Conservation (phyloP, 2,888 invertebrate species). For the Auanema freiburgensis region DNA sequence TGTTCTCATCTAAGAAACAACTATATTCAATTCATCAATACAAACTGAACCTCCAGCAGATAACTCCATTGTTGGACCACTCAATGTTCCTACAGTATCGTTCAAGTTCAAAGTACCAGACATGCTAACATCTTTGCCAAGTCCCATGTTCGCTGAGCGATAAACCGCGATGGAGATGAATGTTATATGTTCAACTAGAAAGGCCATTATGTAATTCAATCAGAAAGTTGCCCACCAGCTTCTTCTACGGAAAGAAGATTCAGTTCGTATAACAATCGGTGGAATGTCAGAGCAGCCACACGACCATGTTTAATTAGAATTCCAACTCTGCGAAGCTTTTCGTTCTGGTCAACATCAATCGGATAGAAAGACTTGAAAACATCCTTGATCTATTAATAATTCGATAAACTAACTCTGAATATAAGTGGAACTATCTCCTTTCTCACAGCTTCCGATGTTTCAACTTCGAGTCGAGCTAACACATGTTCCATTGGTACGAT, state of each 20-base stretch:
- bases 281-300: constrained; percentile 1
- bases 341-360: neutral
- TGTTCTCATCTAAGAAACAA: constrained; percentile 3
- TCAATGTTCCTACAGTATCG: constrained; percentile 6
- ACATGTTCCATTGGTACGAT: constrained; percentile 23
- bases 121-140: neutral
- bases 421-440: constrained; percentile 26
- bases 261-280: neutral
- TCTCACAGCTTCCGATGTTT: constrained; percentile 29
- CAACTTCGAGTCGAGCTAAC: constrained; percentile 30
- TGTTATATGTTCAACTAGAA: neutral
- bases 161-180: neutral
- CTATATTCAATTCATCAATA: no score
- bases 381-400: constrained; percentile 13
- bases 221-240: neutral
- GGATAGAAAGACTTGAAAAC: neutral
- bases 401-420: constrained; percentile 15
- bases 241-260: neutral
- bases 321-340: neutral
- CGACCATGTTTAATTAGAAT: neutral
- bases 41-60: no score
- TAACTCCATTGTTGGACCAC: neutral
- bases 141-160: neutral
- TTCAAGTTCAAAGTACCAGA: neutral
- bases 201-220: neutral